phyloP scores from a whole-genome alignment of 2,888 invertebrate species.

The Nemoura dubitans region DNA sequence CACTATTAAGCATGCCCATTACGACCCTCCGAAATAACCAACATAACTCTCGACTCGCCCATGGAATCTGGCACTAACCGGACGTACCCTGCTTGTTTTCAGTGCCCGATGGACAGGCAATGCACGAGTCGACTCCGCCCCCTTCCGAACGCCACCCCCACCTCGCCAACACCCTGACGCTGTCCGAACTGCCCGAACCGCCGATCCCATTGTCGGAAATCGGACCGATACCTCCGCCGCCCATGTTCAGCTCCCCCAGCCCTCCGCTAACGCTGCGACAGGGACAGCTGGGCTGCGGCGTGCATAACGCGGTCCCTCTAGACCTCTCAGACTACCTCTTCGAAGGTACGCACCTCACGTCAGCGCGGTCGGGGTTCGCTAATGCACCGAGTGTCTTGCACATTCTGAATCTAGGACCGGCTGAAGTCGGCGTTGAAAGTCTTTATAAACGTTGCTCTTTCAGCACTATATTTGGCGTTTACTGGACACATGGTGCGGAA shows the following conservation, averaged over 20 bases:
- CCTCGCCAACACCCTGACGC: constrained; percentile 63
- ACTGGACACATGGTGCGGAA: too few relatives aligned
- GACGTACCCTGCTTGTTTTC: constrained; percentile 37
- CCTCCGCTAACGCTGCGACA: constrained; percentile 49
- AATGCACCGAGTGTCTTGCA: not conserved
- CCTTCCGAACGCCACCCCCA: constrained; percentile 58
- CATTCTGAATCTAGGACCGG: not conserved
- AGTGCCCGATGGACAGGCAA: constrained; percentile 47
- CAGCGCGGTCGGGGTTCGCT: not conserved
- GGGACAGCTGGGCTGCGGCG: constrained; percentile 50
- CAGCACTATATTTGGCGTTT: too few relatives aligned
- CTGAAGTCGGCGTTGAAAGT: too few relatives aligned
- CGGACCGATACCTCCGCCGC: constrained; percentile 92
- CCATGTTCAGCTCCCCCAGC: constrained; percentile 85
- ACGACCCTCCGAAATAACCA: not conserved
- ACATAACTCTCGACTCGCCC: not conserved
- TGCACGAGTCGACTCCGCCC: constrained; percentile 57
- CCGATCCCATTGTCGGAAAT: constrained; percentile 92
- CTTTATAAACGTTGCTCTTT: too few relatives aligned
- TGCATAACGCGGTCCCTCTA: constrained; percentile 56
- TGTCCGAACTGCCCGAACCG: constrained; percentile 90
- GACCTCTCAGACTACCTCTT: constrained; percentile 69
- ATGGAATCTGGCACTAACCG: not conserved
- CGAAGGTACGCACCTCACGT: constrained; percentile 64
- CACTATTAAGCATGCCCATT: not conserved